Evolutionary conservation across 2,113 vertebrate genomes (phyloP).

Genomic region (Kryptolebias marmoratus): DNA sequence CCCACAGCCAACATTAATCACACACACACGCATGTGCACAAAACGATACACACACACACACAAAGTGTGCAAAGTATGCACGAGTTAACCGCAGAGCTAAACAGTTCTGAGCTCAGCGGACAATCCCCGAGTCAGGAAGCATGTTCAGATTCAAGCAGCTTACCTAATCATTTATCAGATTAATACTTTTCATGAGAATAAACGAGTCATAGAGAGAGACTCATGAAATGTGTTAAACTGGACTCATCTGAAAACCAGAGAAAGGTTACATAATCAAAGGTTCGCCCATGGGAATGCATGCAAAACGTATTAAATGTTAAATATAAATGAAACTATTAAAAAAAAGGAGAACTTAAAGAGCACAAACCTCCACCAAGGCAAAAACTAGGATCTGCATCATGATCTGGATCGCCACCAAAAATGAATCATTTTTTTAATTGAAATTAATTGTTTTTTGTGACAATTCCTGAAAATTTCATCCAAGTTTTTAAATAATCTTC

Average conservation of each 20-base stretch:
- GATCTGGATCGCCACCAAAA: no score
- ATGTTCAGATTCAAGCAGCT: slow-evolving; percentile 74
- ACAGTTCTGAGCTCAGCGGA: slow-evolving; percentile 68
- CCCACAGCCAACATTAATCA: slow-evolving; percentile 42
- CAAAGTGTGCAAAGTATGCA: slow-evolving; percentile 6
- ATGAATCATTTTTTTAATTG: no score
- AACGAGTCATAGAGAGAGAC: slow-evolving; percentile 70
- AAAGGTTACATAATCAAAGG: slow-evolving; percentile 67
- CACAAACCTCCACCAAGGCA: no score
- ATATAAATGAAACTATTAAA: slow-evolving; percentile 47
- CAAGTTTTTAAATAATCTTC: no score
- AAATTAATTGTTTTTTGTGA: no score
- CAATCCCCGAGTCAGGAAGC: slow-evolving; percentile 69
- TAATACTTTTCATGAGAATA: slow-evolving; percentile 77
- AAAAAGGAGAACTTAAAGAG: background rate
- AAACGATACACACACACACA: slow-evolving; percentile 14
- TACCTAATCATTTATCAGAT: slow-evolving; percentile 79
- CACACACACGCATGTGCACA: slow-evolving; percentile 15
- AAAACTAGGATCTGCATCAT: no score
- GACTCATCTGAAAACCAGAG: slow-evolving; percentile 57
- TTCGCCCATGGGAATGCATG: slow-evolving; percentile 29
- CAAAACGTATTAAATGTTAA: slow-evolving; percentile 26
- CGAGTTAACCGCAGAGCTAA: slow-evolving; percentile 57
- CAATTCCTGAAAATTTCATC: no score
- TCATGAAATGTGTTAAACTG: slow-evolving; percentile 70